Percentiles rank a stretch among this genome's conserved stretches.
phyloP scores from a whole-genome alignment of 2,797 vertebrate genomes.

The Gymnopithys bicolor region DNA sequence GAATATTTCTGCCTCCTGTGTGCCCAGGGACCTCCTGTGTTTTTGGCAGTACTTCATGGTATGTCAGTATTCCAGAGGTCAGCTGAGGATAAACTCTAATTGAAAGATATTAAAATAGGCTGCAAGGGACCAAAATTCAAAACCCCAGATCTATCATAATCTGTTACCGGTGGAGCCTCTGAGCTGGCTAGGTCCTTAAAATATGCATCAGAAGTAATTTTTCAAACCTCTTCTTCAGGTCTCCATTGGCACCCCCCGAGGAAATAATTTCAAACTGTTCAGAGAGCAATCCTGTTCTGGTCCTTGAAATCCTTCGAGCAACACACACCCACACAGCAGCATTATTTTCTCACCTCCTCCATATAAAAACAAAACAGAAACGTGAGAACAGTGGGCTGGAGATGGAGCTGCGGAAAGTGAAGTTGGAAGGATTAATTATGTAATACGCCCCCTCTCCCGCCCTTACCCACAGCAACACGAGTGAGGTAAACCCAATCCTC shows the following conservation, averaged over 20 bases:
- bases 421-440: constrained; percentile 73
- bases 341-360: constrained; percentile 63
- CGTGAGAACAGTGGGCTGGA: constrained; percentile 52
- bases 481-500: constrained; percentile 66
- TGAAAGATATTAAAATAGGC: background rate
- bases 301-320: constrained; percentile 48
- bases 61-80: constrained; percentile 13
- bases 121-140: background rate
- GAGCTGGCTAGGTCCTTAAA: constrained; percentile 18
- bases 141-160: background rate
- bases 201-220: constrained; percentile 2
- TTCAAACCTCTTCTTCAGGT: constrained; percentile 11
- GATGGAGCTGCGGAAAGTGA: constrained; percentile 52
- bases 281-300: constrained; percentile 10
- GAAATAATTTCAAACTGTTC: constrained; percentile 20
- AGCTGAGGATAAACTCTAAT: constrained; percentile 21
- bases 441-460: constrained; percentile 73
- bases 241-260: background rate
- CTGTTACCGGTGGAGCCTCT: background rate
- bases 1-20: background rate
- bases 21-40: background rate
- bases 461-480: constrained; percentile 70
- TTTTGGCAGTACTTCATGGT: background rate
- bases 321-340: constrained; percentile 6
- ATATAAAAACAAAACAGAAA: constrained; percentile 41